Base-by-base conservation (phyloP, 1,140 invertebrate species). In the Neotoxoptera formosana region DNA sequence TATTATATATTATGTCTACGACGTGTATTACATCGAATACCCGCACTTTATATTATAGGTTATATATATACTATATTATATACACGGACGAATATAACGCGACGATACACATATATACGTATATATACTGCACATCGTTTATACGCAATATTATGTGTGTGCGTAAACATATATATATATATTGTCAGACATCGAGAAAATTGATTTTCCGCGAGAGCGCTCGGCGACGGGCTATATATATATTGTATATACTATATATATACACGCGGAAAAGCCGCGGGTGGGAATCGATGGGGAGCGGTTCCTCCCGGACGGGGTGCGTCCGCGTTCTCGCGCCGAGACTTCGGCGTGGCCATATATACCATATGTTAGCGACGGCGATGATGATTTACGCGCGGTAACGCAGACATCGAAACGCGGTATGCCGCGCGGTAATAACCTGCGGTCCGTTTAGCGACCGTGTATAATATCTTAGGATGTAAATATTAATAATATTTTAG, bases 311-410 rank as follows among this genome's bases (percentile, higher is more conserved):
- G 21, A 41, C 36, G 45, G 86, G 86, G 86, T 14, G 48, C 34
- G n/a, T 8, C n/a, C n/a, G 51, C n/a, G 51, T 21, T 41, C 45
- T 48, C 34, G 21, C 14, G 30, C 23, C 45, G 84, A n/a, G 23
- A 86, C 84, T n/a, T 86, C 41, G 45, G 14, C 45, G 14, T 30
- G n/a, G 47, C 51, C n/a, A n/a, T n/a, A n/a, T 89, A 53, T 53
- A 56, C 88, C 88, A 89, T 89, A 89, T 89, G 88, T 89, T 53
- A 89, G 23, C 88, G 48, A 45, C 36, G 36, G 11, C 76, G n/a
- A 81, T 36, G n/a, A 7, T 30, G 76, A 36, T 81, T 34, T 81
- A 81, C 76, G 30, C 25, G 60, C 2, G 56, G 25, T 60, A 25
- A 60, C 25, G 25, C 17, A 9, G 30, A n/a, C 48, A 20, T 14